Evolutionary conservation across 2,113 vertebrate species (phyloP).

Genomic region (Calypte anna): DNA sequence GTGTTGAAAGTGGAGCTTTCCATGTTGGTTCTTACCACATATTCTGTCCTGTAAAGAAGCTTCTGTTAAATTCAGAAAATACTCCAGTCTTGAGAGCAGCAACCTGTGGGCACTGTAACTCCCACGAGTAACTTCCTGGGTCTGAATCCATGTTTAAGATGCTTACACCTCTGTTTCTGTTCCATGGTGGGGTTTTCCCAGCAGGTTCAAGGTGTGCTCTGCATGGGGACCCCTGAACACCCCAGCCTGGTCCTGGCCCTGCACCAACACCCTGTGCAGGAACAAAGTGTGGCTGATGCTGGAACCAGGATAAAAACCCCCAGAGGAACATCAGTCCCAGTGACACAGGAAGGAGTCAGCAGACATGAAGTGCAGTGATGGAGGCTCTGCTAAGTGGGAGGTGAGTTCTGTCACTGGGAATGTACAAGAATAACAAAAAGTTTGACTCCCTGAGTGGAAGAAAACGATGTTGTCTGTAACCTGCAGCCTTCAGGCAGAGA

Average conservation of each 20-base stretch:
- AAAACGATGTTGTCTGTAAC: neutral
- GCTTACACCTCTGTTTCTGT: neutral
- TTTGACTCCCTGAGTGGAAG: neutral
- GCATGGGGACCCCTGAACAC: rapidly evolving
- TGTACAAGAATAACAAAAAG: neutral
- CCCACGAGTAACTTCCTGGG: neutral
- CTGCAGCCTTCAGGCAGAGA: neutral
- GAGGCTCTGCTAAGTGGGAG: neutral
- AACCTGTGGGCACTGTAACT: rapidly evolving
- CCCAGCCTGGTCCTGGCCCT: neutral
- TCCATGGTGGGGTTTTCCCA: rapidly evolving
- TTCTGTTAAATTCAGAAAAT: neutral
- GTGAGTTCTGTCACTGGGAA: neutral
- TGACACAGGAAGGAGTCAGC: rapidly evolving
- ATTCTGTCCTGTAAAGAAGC: neutral
- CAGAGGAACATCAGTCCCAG: rapidly evolving
- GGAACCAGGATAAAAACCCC: neutral
- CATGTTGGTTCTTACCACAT: rapidly evolving
- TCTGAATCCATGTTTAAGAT: rapidly evolving
- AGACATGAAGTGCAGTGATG: neutral
- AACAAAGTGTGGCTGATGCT: neutral
- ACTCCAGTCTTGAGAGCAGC: rapidly evolving
- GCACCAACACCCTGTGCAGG: neutral
- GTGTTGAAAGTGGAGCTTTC: neutral
- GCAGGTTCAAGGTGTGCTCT: neutral